Evolutionary conservation across 2,888 invertebrate species (phyloP), one percentile per base, ranked within the genome.

Genomic region (Hypselothyrea guttata): DNA sequence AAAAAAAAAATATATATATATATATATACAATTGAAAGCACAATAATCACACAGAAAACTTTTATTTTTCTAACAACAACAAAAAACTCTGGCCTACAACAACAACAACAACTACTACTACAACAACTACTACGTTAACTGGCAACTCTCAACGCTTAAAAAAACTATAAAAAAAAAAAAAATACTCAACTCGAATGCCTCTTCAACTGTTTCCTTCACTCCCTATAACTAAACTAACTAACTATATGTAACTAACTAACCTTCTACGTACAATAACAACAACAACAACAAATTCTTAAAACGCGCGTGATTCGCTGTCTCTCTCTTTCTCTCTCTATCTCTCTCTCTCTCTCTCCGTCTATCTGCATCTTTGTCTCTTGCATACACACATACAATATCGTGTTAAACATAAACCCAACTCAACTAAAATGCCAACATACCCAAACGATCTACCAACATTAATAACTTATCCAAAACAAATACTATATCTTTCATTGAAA

Each of bases 31-130:
- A 48, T 30, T 51, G 31, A 52, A 75, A 75, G 72, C 74, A 78
- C 78, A 72, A 70, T 77, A 84, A 69, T 84, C 66, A 84, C 68
- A 77, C 71, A 42, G 56, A 58, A 52, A 59, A 56, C 62, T 74
- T 79, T 84, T 70, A 75, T 76, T 78, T 82, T 65, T 59, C 63
- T 54, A 67, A 75, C 70, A 28, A 60, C 56, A 11, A 60, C 34
- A 11, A 60, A 31, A 7, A 74, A 68, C 13, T 74, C 46, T 16
- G 58, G 54, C 60, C 30, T 42, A 67, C 64, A 52, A 74, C 46
- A 45, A 64, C 56, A 18, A 55, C 54, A 28, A 51, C 63, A 15
- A 62, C 52, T 53, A 60, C 53, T 38, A 61, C 53, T 42, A 65
- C 47, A 15, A 48, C 31, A n/a, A 52, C 45, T 12, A 53, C 65